A percentile compares a stretch with the other conserved stretches of the same genome.
These are phyloP conservation scores for Apeira syringaria DNA, from an alignment of 2,888 invertebrate species.

Conservation along the genomic window DNA sequence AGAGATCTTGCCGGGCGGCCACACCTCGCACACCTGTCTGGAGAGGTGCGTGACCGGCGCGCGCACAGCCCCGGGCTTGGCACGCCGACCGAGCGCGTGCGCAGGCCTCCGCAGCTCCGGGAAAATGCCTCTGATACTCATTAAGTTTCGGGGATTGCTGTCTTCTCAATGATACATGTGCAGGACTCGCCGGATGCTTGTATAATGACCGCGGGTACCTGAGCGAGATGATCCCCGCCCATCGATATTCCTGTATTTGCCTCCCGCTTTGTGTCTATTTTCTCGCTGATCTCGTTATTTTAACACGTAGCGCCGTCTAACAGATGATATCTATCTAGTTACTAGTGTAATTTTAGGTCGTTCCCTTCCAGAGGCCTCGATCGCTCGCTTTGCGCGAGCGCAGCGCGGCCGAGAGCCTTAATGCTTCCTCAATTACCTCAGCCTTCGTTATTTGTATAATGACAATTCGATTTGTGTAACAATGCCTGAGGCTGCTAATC, in stretches of 20 bases:
- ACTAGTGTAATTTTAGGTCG: slow-evolving; percentile 67
- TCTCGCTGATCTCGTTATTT: slow-evolving; percentile 36
- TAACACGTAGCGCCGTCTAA: slow-evolving; percentile 15
- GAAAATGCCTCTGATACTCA: slow-evolving; percentile 74
- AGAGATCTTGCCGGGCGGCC: slow-evolving; percentile 41
- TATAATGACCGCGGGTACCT: slow-evolving; percentile 59
- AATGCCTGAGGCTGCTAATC: slow-evolving; percentile 42
- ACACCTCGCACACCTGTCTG: slow-evolving; percentile 49
- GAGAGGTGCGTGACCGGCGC: slow-evolving; percentile 48
- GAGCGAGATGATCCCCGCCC: slow-evolving; percentile 35
- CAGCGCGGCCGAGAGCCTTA: slow-evolving; percentile 29
- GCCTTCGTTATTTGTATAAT: slow-evolving; percentile 43
- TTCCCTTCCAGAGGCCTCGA: slow-evolving; percentile 58
- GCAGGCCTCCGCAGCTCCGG: slow-evolving; percentile 59
- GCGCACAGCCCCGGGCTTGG: slow-evolving; percentile 41
- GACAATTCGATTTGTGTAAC: slow-evolving; percentile 43
- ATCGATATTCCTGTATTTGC: slow-evolving; percentile 31
- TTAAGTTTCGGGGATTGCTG: slow-evolving; percentile 72
- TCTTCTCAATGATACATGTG: slow-evolving; percentile 68
- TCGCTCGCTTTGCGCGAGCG: slow-evolving; percentile 51
- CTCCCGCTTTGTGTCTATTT: slow-evolving; percentile 33
- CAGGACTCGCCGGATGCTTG: slow-evolving; percentile 69
- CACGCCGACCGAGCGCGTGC: slow-evolving; percentile 35
- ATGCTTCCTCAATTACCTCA: slow-evolving; percentile 50
- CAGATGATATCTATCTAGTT: slow-evolving; percentile 48